phyloP scores from a whole-genome alignment of 1,140 invertebrate species.

The Eurytemora carolleeae region DNA sequence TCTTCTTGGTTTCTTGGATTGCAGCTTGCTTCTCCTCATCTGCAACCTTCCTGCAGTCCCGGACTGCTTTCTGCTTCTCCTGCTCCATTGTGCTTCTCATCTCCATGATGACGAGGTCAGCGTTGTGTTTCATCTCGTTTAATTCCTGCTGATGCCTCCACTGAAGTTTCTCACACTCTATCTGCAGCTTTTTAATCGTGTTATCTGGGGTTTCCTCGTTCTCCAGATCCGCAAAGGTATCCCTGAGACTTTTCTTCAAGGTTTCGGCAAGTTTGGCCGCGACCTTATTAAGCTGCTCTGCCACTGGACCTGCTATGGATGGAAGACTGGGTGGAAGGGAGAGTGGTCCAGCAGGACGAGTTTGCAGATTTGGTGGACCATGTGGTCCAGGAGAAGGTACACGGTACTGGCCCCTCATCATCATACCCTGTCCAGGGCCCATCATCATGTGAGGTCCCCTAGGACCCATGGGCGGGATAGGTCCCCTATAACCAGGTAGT shows the following conservation, averaged over 20 bases:
- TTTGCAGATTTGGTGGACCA: conserved; percentile 17
- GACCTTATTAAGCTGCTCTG: conserved; percentile 24
- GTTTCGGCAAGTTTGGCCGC: conserved; percentile 29
- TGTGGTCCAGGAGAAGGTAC: neutral
- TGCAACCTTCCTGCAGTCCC: conserved; percentile 36
- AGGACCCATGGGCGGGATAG: neutral
- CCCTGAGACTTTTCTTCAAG: conserved; percentile 34
- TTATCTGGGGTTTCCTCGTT: conserved; percentile 30
- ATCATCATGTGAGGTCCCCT: neutral
- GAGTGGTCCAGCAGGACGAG: conserved; percentile 17
- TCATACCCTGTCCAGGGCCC: neutral
- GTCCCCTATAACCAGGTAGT: neutral
- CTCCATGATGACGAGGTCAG: conserved; percentile 35
- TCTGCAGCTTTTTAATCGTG: conserved; percentile 32
- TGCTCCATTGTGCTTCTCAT: conserved; percentile 40
- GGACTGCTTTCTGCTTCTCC: conserved; percentile 38
- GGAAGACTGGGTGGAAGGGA: conserved; percentile 19
- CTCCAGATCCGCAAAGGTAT: conserved; percentile 33
- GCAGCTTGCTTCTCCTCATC: conserved; percentile 39
- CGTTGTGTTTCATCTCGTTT: conserved; percentile 31
- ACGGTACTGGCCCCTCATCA: conserved; percentile 8
- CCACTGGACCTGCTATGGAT: conserved; percentile 30
- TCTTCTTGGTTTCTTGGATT: conserved; percentile 52
- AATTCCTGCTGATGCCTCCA: conserved; percentile 42
- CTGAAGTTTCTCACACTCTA: conserved; percentile 41